Evolutionary conservation across 2,797 vertebrate genomes (phyloP).

Genomic region (Coregonus suidteri): DNA sequence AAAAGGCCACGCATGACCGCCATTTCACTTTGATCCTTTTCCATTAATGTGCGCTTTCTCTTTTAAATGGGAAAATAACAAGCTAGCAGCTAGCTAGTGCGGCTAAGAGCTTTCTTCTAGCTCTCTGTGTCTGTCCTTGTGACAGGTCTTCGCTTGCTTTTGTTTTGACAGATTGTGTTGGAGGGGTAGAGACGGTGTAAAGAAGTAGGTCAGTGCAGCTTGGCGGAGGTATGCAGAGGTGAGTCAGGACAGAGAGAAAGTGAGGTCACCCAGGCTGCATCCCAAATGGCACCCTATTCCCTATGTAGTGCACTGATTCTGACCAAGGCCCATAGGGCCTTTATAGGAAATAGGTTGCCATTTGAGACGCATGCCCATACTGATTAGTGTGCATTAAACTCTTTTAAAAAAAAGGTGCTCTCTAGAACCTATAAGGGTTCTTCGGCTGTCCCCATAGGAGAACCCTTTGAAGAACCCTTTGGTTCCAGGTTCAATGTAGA

Average conservation of each 20-base stretch:
- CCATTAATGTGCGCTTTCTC: slow-evolving; percentile 14
- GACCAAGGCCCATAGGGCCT: neutral
- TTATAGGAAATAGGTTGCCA: slow-evolving; percentile 7
- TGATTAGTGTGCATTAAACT: too few species aligned
- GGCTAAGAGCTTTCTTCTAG: slow-evolving; percentile 46
- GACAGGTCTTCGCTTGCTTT: slow-evolving; percentile 29
- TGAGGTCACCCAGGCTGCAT: neutral
- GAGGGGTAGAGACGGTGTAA: slow-evolving; percentile 57
- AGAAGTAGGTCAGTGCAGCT: slow-evolving; percentile 38
- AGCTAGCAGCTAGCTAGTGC: slow-evolving; percentile 24
- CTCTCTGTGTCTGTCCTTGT: slow-evolving; percentile 35
- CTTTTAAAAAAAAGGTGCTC: too few species aligned
- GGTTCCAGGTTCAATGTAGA: too few species aligned
- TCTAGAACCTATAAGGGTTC: too few species aligned
- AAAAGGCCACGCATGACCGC: slow-evolving; percentile 78
- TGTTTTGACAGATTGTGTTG: slow-evolving; percentile 61
- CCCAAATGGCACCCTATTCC: neutral
- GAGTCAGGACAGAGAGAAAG: slow-evolving; percentile 47
- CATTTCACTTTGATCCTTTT: slow-evolving; percentile 68
- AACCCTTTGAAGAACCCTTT: too few species aligned
- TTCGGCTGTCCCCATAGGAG: too few species aligned
- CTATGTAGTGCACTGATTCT: neutral
- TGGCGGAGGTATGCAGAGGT: slow-evolving; percentile 45
- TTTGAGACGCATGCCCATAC: too few species aligned
- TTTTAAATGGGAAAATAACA: neutral